Evolutionary conservation across 1,140 invertebrate genomes (phyloP), one percentile per base, ranked within the genome.

Genomic region (Sarcophaga bullata): DNA sequence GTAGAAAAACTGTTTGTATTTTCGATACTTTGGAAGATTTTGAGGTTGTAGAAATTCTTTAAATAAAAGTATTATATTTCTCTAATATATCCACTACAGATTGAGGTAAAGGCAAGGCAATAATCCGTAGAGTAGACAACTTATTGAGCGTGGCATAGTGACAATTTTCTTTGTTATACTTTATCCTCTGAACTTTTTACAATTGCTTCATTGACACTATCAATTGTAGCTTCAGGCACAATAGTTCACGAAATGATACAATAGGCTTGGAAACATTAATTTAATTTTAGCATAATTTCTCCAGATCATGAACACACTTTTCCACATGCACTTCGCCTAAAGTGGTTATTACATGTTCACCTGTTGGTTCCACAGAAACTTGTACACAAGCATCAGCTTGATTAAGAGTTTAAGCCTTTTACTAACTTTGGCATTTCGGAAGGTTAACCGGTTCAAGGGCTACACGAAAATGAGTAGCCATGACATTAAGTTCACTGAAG

Each of bases 281-380:
- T 58, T 94, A 82, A 98, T 93, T 89, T 97, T 97, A 0, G 97
- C 96, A 91, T 97, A 98, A 85, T 93, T 73, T 91, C 91, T 85
- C 93, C 10, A 99, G 91, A 91, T 98, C 97, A 85, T 96, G 94
- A 1, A 98, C 87, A 92, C 99, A 99, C 85, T 97, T 94, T 89
- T 99, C 96, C 52, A 99, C 91, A 92, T 99, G 99, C 8, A 99
- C 97, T 92, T 99, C 98, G 0, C 99, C 99, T 9, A 98, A 96
- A 0, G 98, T 99, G 6, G 97, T 93, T n/a, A 99, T 91, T 2
- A 99, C 96, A 88, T 98, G 95, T 90, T 99, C 98, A 0, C 99
- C 99, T 9, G 94, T 98, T 87, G 98, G 96, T 91, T 98, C 97
- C 11, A 98, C 91, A 8, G 96, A 91, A 6, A 98, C 95, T 88